Evolutionary conservation across 1,140 invertebrate species (phyloP), one percentile per base, ranked within the genome.

Genomic region (Dinoponera quadriceps): DNA sequence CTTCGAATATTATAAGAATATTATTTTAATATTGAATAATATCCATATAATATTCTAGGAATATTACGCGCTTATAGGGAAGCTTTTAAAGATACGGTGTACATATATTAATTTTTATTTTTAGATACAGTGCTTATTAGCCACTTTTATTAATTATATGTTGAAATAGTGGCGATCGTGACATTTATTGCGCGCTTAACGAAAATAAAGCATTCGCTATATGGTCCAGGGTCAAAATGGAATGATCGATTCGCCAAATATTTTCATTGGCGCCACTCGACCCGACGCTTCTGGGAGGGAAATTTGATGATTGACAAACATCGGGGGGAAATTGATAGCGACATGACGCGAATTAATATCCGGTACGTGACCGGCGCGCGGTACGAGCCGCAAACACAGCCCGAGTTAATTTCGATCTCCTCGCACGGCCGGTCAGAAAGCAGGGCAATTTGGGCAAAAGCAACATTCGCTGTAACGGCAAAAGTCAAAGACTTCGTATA

Each of bases 251-350:
- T 71, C 54, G 33, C n/a, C 25, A 80, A 80, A 71, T 80, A 80
- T 80, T 80, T 80, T 71, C 51, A 48, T 33, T 71, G 69, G 49
- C 22, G 51, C 65, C 65, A 80, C 51, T 80, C n/a, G 75, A 80
- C 71, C 54, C 51, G 51, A n/a, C 51, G 51, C 33, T 33, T 57
- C 33, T 80, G 54, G 25, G 33, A 49, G 59, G 73, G 84, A 78
- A 89, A 87, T 86, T 83, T 63, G 85, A 88, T 87, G 90, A 81
- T 85, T 87, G 75, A 83, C 71, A 86, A 90, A 86, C 80, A 83
- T 25, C 59, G 54, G 60, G 44, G 48, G 60, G 72, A 87, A 88
- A 89, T 82, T 85, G 71, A 87, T 83, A 83, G 66, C 73, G 83
- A 62, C 63, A 62, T 66, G 72, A 57, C 69, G 60, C 48, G 80